Evolutionary conservation across 1,140 invertebrate species (phyloP), one percentile per base, ranked within the genome.

Genomic region (Drosophila kurseongensis): DNA sequence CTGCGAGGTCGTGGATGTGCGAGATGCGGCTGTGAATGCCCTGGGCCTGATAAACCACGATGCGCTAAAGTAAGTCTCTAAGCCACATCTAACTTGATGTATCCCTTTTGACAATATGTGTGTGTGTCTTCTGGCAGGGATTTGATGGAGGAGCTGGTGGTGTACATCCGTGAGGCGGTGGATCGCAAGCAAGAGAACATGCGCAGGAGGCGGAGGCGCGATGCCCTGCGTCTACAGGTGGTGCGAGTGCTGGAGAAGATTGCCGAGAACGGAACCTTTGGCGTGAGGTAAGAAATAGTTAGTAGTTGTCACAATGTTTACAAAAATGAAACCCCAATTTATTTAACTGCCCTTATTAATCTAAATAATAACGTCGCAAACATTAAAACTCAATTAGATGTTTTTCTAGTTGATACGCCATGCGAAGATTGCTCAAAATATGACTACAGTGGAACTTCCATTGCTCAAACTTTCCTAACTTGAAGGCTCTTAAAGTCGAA

Each of bases 151-250:
- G 99, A 99, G 93, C 91, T 99, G 18, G 94, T 97, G 9, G 95
- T 96, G 3, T 96, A 97, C 71, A 96, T 99, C 54, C 95, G 98
- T 32, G 99, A 99, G 93, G 97, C 98, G 1, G 96, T 99, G n/a
- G 99, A 99, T 92, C 95, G 97, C 27, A 99, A 99, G 92, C 97
- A 99, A 92, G 99, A 99, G 92, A 99, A 98, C 89, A 97, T 99
- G 94, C 93, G 98, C 38, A 94, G 98, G 42, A 93, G 98, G 18
- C 93, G 98, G 61, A 94, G 98, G 55, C 95, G 98, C 66, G 99
- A 99, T 93, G 96, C 98, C 13, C 93, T 99, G n/a, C 94, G 99
- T 55, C 93, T 99, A 29, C 97, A 98, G 76, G 93, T 99, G 48
- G 97, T 98, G 47, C 95, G 96, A 84, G 96, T 99, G 66, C 94